A percentile compares a stretch with the other conserved stretches of the same genome.
phyloP scores from a whole-genome alignment of 2,113 vertebrate genomes.

The Labeo rohita region DNA sequence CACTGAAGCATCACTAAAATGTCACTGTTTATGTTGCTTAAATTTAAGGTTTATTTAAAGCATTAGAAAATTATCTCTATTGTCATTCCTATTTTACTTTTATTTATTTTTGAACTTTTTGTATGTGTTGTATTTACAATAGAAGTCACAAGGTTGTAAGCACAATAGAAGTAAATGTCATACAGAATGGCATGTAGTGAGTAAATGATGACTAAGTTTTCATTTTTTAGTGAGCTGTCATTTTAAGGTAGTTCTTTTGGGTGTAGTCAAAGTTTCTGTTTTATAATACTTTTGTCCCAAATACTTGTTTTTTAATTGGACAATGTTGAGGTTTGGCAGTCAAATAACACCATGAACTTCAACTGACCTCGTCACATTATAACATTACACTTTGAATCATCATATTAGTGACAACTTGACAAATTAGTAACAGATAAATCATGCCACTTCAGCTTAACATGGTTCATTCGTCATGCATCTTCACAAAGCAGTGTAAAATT shows the following conservation, averaged over 20 bases:
- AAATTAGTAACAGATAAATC: background rate
- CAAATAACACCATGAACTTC: background rate
- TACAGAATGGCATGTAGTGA: background rate
- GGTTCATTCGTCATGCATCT: conserved; percentile 3
- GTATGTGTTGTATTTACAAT: background rate
- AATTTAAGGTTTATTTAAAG: background rate
- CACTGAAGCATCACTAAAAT: background rate
- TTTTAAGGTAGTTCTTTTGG: background rate
- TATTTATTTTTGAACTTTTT: too few species aligned
- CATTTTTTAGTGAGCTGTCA: background rate
- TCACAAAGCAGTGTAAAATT: background rate
- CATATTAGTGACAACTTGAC: background rate
- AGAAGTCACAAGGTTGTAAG: background rate
- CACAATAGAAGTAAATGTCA: background rate
- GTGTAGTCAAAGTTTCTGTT: background rate
- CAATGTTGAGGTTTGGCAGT: too few species aligned
- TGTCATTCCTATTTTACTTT: background rate
- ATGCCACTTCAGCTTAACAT: background rate
- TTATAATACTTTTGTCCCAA: background rate
- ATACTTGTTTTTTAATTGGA: background rate
- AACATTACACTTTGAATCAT: background rate
- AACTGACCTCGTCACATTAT: background rate
- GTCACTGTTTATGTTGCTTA: background rate
- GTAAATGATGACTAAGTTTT: background rate
- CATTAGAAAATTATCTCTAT: background rate